phyloP scores from a whole-genome alignment of 2,888 invertebrate species.

The Ornithoptera priamus region DNA sequence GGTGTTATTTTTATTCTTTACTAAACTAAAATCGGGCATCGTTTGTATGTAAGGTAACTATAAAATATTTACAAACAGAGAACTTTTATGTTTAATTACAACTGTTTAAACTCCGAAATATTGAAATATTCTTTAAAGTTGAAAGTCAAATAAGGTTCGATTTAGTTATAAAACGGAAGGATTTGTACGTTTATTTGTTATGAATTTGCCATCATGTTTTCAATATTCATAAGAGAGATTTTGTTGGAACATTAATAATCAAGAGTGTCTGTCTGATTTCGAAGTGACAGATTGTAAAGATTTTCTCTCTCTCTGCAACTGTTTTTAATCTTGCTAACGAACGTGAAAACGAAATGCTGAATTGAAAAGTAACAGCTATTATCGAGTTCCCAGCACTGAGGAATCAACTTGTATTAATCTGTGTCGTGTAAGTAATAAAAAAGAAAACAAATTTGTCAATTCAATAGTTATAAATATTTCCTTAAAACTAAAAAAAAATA shows the following conservation, averaged over 20 bases:
- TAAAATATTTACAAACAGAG: too few relatives aligned
- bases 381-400: neutral
- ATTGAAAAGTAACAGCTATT: conserved; percentile 13
- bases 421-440: too few relatives aligned
- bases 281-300: conserved; percentile 5
- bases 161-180: neutral
- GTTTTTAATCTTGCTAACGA: conserved; percentile 20
- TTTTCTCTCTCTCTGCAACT: neutral
- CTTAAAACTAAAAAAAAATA: too few relatives aligned
- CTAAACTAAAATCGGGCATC: too few relatives aligned
- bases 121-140: neutral
- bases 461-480: too few relatives aligned
- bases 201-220: neutral
- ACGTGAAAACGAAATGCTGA: conserved; percentile 14
- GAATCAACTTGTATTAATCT: neutral
- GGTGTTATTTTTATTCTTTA: too few relatives aligned
- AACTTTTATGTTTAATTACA: too few relatives aligned
- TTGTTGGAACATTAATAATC: neutral
- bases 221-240: neutral
- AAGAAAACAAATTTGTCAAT: too few relatives aligned
- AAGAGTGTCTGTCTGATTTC: conserved; percentile 4
- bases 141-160: neutral
- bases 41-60: too few relatives aligned
- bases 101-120: neutral
- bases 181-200: neutral